Percentiles rank a stretch among this genome's conserved stretches.
phyloP scores from a whole-genome alignment of 2,888 invertebrate species.

The Agrotis ipsilon region DNA sequence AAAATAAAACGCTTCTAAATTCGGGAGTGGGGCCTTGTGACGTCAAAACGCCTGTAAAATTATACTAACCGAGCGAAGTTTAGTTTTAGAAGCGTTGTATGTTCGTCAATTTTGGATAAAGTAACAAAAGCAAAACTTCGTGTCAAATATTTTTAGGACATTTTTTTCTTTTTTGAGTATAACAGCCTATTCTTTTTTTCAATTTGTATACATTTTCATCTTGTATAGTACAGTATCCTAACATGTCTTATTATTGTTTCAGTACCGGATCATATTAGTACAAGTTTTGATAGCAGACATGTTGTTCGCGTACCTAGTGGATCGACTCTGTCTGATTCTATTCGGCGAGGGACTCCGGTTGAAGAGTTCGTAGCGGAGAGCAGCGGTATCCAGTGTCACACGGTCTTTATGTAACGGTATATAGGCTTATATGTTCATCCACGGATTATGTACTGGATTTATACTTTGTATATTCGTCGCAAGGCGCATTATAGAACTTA shows the following conservation, averaged over 20 bases:
- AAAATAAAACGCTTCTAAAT: too few species aligned
- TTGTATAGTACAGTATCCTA: neutral
- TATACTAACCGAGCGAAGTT: too few species aligned
- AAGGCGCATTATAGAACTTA: neutral
- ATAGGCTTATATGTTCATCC: constrained; percentile 51
- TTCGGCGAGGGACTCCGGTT: constrained; percentile 95
- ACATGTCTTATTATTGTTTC: constrained; percentile 76
- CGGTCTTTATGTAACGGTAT: constrained; percentile 31
- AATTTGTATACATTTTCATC: too few species aligned
- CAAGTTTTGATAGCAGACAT: constrained; percentile 96
- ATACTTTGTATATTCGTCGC: constrained; percentile 12
- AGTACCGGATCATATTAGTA: constrained; percentile 97
- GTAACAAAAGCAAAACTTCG: too few species aligned
- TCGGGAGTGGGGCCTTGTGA: too few species aligned
- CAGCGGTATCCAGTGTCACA: constrained; percentile 22
- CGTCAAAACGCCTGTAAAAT: too few species aligned
- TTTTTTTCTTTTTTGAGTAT: too few species aligned
- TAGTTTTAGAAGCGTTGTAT: too few species aligned
- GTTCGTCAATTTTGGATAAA: too few species aligned
- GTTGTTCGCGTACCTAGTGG: constrained; percentile 95
- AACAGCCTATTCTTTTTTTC: too few species aligned
- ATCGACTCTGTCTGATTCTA: constrained; percentile 96
- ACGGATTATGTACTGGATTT: constrained; percentile 37
- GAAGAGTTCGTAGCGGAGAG: constrained; percentile 62
- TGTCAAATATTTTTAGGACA: too few species aligned